Percentiles rank a stretch among this genome's conserved stretches.
phyloP scores from a whole-genome alignment of 2,797 vertebrate species.

The Hydrolagus colliei region DNA sequence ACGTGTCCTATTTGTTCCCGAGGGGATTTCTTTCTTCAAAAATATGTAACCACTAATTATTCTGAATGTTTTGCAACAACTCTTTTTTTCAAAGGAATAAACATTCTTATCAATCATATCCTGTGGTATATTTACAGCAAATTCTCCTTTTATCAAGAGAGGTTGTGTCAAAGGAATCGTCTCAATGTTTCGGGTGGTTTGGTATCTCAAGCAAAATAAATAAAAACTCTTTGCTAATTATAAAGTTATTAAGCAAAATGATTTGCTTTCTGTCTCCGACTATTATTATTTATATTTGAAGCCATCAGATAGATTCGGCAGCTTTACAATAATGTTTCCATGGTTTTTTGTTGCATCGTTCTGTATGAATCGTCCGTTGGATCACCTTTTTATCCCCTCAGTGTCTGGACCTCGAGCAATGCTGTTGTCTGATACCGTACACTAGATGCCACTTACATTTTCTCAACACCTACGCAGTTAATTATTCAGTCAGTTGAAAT shows the following conservation, averaged over 20 bases:
- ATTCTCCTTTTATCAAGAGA: background rate
- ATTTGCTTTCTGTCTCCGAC: background rate
- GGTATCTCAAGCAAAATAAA: background rate
- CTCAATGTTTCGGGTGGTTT: background rate
- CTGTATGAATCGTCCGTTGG: background rate
- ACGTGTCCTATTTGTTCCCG: too few species aligned
- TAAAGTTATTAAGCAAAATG: background rate
- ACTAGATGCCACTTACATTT: background rate
- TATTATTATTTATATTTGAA: background rate
- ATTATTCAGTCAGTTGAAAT: slow-evolving; percentile 9
- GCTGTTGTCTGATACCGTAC: background rate
- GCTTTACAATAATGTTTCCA: background rate
- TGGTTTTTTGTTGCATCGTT: background rate
- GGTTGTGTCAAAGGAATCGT: background rate
- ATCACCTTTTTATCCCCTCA: background rate
- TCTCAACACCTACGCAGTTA: slow-evolving; percentile 14
- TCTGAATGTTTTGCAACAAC: background rate
- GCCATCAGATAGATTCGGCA: background rate
- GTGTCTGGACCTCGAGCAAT: background rate
- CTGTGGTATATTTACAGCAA: background rate
- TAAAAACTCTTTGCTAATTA: background rate
- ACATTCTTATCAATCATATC: background rate
- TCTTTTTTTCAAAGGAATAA: background rate
- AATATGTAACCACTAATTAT: background rate
- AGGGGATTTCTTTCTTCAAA: background rate